Base-by-base conservation (phyloP, 2,797 vertebrate species). In the Netta rufina region DNA sequence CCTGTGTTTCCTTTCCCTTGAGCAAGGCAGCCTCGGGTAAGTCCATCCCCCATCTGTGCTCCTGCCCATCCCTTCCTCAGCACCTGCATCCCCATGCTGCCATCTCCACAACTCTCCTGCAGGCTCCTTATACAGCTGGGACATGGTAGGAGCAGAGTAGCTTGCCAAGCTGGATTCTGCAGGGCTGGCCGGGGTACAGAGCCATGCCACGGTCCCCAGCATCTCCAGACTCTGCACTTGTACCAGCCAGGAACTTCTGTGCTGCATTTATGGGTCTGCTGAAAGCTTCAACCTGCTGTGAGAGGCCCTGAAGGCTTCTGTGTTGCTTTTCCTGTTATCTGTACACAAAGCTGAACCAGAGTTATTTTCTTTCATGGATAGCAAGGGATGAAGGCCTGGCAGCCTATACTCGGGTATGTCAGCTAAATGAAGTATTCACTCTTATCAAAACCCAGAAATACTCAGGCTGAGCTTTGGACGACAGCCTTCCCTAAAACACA, bases 141-240 rank as follows among this genome's bases (percentile, higher is more conserved):
- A 74, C 14, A 6, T 0, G 0, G 4, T 9, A 32, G 47, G 20
- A 61, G 30, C 14, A 25, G 19, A 79, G 22, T 0, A 19, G 8
- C 36, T 70, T 13, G 22, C 58, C 43, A 41, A 43, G 8, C 36
- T 16, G 9, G 25, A 71, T 32, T 36, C 27, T 41, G 9, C 7
- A 10, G 20, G 16, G 20, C 5, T 7, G n/a, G 9, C 27, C 2
- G 7, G 22, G 17, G 6, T 47, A 41, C 7, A 3, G 14, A 56
- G 30, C 1, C 1, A 27, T 4, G 47, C 30, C 67, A 5, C 12
- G 67, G 30, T 32, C 28, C 41, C 13, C 19, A 0, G 3, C 2
- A 2, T 73, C 66, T 47, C 56, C 64, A 11, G 53, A 17, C 11
- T 62, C 62, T 6, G 1, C 6, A 30, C 20, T 15, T 7, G 0